Conservation (phyloP, 1,140 invertebrate species). For the Caenorhabditis brenneri region DNA sequence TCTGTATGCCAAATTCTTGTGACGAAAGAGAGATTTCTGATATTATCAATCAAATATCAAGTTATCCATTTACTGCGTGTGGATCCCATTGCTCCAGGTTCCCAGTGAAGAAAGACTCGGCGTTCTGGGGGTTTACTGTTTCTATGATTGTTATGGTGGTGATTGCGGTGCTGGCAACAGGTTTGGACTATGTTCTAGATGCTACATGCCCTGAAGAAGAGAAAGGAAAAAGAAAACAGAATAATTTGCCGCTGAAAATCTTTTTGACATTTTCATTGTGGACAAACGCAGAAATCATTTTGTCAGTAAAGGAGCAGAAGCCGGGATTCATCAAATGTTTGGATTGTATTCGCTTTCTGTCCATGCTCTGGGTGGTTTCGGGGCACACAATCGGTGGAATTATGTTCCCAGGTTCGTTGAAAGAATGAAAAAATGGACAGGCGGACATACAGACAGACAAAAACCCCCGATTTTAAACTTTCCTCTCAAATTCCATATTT, state of each 20-base stretch:
- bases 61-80: not conserved
- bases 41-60: not conserved
- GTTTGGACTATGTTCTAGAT: conserved; percentile 7
- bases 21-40: not conserved
- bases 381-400: conserved; percentile 57
- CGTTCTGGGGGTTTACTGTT: not conserved
- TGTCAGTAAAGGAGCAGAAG: conserved; percentile 14
- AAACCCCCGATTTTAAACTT: too few relatives aligned
- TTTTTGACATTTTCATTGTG: conserved; percentile 52
- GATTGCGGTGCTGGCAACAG: not conserved
- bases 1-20: not conserved
- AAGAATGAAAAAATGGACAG: not conserved
- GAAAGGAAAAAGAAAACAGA: not conserved
- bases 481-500: conserved; percentile 58
- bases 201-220: not conserved
- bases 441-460: too few relatives aligned
- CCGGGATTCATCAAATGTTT: conserved; percentile 54
- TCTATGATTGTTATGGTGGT: not conserved
- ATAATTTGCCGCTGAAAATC: not conserved
- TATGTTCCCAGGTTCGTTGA: not conserved
- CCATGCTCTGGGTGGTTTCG: conserved; percentile 70
- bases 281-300: conserved; percentile 54
- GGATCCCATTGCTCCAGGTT: not conserved
- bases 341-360: conserved; percentile 71
- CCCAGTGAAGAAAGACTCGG: not conserved